Percentiles rank a stretch among this genome's conserved stretches.
phyloP scores from a whole-genome alignment of 1,140 invertebrate genomes.

The Cheumatopsyche charites region DNA sequence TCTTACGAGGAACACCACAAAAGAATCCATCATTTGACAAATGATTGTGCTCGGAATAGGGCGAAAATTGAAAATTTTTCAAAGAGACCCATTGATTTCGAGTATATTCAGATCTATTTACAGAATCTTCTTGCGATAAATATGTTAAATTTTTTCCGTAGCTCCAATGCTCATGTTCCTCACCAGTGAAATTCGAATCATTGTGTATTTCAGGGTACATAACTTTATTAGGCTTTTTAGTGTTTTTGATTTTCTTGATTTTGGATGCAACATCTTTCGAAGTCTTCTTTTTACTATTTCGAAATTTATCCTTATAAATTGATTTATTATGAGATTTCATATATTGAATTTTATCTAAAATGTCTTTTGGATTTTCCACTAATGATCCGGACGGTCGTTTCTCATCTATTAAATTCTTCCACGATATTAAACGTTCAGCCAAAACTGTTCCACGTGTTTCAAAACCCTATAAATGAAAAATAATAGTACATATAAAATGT shows the following conservation, averaged over 20 bases:
- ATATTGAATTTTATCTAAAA: constrained; percentile 61
- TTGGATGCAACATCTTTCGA: constrained; percentile 50
- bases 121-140: constrained; percentile 58
- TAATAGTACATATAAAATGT: neutral
- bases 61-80: constrained; percentile 57
- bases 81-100: constrained; percentile 60
- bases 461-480: constrained; percentile 70
- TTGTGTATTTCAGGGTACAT: constrained; percentile 48
- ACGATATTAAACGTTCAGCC: constrained; percentile 77
- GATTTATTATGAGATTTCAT: constrained; percentile 56
- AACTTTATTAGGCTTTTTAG: constrained; percentile 53
- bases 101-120: constrained; percentile 58
- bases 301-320: constrained; percentile 51
- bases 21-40: constrained; percentile 68
- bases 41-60: constrained; percentile 58
- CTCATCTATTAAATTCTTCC: constrained; percentile 82
- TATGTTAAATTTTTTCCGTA: constrained; percentile 60
- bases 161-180: constrained; percentile 58
- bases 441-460: constrained; percentile 86
- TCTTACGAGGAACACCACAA: constrained; percentile 67
- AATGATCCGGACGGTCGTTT: constrained; percentile 71
- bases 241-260: constrained; percentile 56
- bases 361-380: constrained; percentile 75
- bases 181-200: constrained; percentile 52
- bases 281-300: constrained; percentile 56